Evolutionary conservation across 2,797 vertebrate species (phyloP).

Genomic region (Acropternis orthonyx): DNA sequence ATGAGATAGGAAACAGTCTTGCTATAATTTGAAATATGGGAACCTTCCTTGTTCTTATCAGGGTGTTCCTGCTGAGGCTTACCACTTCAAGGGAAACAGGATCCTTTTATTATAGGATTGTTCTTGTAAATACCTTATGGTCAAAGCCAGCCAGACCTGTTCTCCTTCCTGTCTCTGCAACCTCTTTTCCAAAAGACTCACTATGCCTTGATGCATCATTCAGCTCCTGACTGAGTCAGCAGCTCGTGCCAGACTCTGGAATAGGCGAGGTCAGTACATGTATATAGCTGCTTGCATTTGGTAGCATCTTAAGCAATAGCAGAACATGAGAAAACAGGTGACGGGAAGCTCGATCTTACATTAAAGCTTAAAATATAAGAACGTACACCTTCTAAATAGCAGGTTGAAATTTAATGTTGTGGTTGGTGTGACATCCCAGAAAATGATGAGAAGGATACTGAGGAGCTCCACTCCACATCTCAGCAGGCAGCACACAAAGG

Average conservation of each 20-base stretch:
- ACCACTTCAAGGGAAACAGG: not conserved
- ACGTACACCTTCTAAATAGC: not conserved
- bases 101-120: not conserved
- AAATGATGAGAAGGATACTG: not conserved
- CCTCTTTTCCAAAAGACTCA: not conserved
- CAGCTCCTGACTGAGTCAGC: not conserved
- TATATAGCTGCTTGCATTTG: not conserved
- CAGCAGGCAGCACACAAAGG: fast-evolving
- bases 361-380: not conserved
- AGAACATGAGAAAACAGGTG: not conserved
- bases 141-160: not conserved
- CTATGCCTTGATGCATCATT: not conserved
- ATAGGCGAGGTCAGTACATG: not conserved
- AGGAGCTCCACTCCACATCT: not conserved
- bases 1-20: not conserved
- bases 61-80: not conserved
- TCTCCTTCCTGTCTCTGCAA: not conserved
- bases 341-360: not conserved
- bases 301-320: not conserved
- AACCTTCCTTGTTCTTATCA: not conserved
- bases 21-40: not conserved
- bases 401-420: not conserved
- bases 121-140: not conserved
- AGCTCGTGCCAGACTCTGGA: not conserved
- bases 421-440: not conserved